Evolutionary conservation across 2,888 invertebrate species (phyloP), one percentile per base, ranked within the genome.

Genomic region (Pterostichus niger): DNA sequence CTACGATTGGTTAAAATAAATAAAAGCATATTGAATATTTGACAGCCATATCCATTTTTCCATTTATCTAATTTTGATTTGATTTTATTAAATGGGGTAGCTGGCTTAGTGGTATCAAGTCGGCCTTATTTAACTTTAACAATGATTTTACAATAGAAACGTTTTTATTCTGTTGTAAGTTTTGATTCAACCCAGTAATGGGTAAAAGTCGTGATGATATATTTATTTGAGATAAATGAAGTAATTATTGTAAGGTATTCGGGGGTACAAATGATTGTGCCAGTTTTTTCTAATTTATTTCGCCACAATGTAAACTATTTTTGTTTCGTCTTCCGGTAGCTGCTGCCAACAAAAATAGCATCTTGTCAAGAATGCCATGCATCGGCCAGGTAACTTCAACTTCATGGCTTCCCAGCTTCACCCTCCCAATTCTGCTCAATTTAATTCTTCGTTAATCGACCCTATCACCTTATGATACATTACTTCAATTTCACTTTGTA

Each of bases 241-340:
- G 40, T 17, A 44, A 71, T 71, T 71, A 71, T 40, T 17, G 17
- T 44, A 17, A 71, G 6, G 64, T 40, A 71, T 71, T 49, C 24
- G 24, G 33, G 33, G 56, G 9, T 52, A 80, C 80, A 80, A 80
- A 80, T 68, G 64, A 80, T 80, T 49, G 64, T 49, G 68, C 68
- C 52, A 80, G 68, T 68, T 80, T 79, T 78, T 79, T 64, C 79
- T 64, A 68, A 79, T 79, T 79, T 68, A 79, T 79, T 79, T 68
- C 79, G 35, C 46, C 15, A 79, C 64, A 79, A 79, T 68, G 52
- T 68, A 49, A 52, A 64, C 68, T 79, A 79, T 79, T 79, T 79
- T 79, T 68, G 79, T 54, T n/a, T 56, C 31, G 68, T 64, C 68
- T 79, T 79, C 79, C 79, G 64, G 79, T 46, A 52, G 31, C 24